These are phyloP conservation scores for Barypeithes pellucidus DNA, from an alignment of 2,888 invertebrate genomes.

Conservation along the genomic window DNA sequence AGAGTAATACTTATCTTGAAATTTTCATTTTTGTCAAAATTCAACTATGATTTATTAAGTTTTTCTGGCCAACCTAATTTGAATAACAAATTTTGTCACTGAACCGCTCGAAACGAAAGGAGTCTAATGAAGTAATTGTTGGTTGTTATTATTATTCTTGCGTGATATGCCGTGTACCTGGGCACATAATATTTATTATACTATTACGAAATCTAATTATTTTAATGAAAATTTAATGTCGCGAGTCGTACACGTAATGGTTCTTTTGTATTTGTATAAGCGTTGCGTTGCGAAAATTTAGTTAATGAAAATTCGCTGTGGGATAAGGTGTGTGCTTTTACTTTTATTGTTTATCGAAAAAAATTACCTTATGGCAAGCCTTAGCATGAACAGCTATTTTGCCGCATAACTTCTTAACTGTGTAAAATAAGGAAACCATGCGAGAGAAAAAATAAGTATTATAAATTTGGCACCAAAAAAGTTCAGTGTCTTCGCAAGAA, in stretches of 20 bases:
- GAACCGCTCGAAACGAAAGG: not conserved
- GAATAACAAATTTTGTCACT: slow-evolving; percentile 7
- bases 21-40: no score
- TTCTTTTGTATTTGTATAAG: not conserved
- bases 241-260: not conserved
- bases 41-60: no score
- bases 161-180: not conserved
- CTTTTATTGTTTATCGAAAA: no score
- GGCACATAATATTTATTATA: not conserved
- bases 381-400: no score
- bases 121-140: not conserved
- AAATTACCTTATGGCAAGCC: no score
- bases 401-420: no score
- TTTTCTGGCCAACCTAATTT: no score
- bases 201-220: slow-evolving; percentile 13
- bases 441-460: no score
- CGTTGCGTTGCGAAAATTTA: not conserved
- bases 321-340: not conserved
- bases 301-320: not conserved
- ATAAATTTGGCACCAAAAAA: no score
- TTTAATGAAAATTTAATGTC: slow-evolving; percentile 7
- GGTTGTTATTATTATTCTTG: not conserved
- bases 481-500: no score
- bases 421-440: no score
- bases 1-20: no score